These are phyloP conservation scores for Lepidonotus clava DNA, from an alignment of 2,888 invertebrate species.

Conservation along the genomic window DNA sequence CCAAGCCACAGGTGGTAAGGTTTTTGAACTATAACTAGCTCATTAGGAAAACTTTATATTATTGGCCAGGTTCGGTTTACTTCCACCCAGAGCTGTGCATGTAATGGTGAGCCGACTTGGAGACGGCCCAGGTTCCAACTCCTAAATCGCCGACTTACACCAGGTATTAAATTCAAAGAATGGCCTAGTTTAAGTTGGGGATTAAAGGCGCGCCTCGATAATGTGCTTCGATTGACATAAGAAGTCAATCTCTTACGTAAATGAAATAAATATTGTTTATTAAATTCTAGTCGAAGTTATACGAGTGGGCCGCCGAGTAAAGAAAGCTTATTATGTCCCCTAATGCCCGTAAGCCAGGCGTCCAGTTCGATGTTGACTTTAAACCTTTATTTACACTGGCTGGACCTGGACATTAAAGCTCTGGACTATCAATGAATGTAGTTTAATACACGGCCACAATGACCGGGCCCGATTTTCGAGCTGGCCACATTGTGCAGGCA, in stretches of 20 bases:
- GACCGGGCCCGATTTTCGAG: neutral
- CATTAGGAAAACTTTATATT: slow-evolving; percentile 41
- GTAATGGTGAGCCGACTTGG: neutral
- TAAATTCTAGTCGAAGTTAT: slow-evolving; percentile 20
- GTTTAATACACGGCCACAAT: slow-evolving; percentile 38
- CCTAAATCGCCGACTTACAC: slow-evolving; percentile 20
- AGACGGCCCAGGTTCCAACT: too few relatives aligned
- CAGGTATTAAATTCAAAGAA: slow-evolving; percentile 44
- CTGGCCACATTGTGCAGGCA: slow-evolving; percentile 6
- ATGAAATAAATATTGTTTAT: slow-evolving; percentile 48
- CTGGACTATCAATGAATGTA: slow-evolving; percentile 11
- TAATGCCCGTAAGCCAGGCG: slow-evolving; percentile 28
- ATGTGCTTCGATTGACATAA: slow-evolving; percentile 47
- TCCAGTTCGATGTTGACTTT: slow-evolving; percentile 25
- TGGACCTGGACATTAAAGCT: slow-evolving; percentile 8
- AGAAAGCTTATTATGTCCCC: slow-evolving; percentile 40
- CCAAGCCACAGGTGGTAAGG: neutral
- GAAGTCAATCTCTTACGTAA: slow-evolving; percentile 51
- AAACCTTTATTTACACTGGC: slow-evolving; percentile 15
- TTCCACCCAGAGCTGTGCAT: neutral
- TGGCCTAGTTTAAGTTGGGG: slow-evolving; percentile 1
- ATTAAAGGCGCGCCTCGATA: slow-evolving; percentile 28
- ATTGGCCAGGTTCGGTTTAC: slow-evolving; percentile 15
- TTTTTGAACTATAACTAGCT: slow-evolving; percentile 1
- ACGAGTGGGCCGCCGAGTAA: neutral